These are phyloP conservation scores for Andrena cerasifolii DNA, from an alignment of 1,140 invertebrate species.

Conservation along the genomic window DNA sequence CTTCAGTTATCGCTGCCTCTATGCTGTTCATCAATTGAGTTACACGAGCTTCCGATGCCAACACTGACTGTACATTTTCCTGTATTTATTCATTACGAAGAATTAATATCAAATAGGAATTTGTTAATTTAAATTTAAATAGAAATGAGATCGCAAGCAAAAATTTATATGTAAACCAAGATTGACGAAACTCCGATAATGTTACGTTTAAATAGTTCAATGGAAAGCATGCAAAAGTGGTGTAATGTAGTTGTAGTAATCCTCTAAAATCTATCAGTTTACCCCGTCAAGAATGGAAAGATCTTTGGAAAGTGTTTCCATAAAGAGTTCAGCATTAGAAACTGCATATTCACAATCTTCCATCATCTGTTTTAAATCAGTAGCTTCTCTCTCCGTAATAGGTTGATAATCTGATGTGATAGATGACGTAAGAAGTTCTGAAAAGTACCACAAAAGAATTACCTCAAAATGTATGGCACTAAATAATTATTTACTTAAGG, in stretches of 20 bases:
- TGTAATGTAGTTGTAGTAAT: neutral
- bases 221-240: too few relatives aligned
- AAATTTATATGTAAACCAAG: neutral
- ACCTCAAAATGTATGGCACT: neutral
- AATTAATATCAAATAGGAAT: neutral
- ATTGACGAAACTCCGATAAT: too few relatives aligned
- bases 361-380: conserved; percentile 88
- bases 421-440: conserved; percentile 75
- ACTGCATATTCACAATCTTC: conserved; percentile 90
- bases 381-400: conserved; percentile 90
- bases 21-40: conserved; percentile 92
- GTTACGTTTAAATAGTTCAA: too few relatives aligned
- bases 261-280: conserved; percentile 85
- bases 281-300: conserved; percentile 92
- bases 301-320: conserved; percentile 91
- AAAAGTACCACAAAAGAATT: conserved; percentile 41
- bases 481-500: neutral
- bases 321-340: conserved; percentile 93
- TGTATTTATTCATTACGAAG: conserved; percentile 69
- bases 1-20: conserved; percentile 90
- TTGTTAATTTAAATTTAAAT: conserved; percentile 19
- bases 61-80: conserved; percentile 93
- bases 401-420: conserved; percentile 89
- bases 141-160: neutral
- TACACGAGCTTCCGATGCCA: conserved; percentile 92